These are phyloP conservation scores for Bombus waltoni DNA, from an alignment of 1,140 invertebrate genomes.

Conservation along the genomic window DNA sequence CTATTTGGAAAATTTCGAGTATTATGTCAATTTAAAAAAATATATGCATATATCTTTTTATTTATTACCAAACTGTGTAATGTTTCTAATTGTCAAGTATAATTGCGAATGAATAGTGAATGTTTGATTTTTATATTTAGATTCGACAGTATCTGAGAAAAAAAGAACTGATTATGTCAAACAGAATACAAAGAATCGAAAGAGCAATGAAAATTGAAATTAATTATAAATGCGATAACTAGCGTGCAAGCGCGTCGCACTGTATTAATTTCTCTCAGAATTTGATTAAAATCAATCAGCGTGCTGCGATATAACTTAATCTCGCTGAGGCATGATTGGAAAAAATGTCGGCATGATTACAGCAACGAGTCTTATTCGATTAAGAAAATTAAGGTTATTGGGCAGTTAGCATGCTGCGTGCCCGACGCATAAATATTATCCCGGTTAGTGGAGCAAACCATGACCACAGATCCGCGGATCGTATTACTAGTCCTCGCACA, in stretches of 20 bases:
- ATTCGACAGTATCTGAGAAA: no score
- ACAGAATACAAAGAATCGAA: neutral
- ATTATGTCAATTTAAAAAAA: no score
- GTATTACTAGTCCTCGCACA: conserved; percentile 9
- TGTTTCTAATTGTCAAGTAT: no score
- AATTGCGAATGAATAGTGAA: no score
- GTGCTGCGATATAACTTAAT: neutral
- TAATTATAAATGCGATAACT: neutral
- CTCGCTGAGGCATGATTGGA: neutral
- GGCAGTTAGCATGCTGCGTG: neutral
- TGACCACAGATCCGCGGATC: conserved; percentile 25
- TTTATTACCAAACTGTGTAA: no score
- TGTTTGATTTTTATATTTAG: no score
- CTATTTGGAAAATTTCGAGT: neutral
- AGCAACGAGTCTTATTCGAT: conserved; percentile 29
- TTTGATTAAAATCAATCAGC: neutral
- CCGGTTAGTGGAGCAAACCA: conserved; percentile 15
- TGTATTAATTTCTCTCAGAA: neutral
- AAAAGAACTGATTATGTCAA: neutral
- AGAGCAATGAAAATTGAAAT: neutral
- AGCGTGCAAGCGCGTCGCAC: no score
- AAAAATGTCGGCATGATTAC: neutral
- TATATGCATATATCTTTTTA: no score
- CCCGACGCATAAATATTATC: conserved; percentile 34
- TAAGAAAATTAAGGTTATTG: conserved; percentile 42